phyloP scores from a whole-genome alignment of 2,888 invertebrate genomes.

The Cerastoderma edule region DNA sequence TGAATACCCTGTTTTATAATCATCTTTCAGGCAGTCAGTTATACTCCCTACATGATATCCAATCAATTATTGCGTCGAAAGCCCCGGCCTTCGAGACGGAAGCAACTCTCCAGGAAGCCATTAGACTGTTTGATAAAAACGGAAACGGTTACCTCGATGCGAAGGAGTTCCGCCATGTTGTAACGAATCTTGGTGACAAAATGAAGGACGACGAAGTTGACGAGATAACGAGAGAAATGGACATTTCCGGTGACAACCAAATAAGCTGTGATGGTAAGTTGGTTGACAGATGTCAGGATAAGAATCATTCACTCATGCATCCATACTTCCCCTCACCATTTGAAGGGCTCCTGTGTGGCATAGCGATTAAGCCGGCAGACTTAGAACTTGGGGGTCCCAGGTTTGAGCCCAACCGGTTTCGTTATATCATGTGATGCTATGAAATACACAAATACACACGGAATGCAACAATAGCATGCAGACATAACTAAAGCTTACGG shows the following conservation, averaged over 20 bases:
- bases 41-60: conserved; percentile 45
- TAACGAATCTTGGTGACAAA: conserved; percentile 88
- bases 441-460: no score
- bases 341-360: no score
- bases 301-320: no score
- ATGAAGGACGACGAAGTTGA: conserved; percentile 99
- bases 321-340: no score
- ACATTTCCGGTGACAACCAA: conserved; percentile 54
- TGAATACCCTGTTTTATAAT: neutral
- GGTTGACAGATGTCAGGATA: no score
- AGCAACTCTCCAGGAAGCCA: conserved; percentile 89
- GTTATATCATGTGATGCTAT: no score
- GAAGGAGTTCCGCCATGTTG: conserved; percentile 52
- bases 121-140: conserved; percentile 99
- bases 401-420: no score
- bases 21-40: conserved; percentile 24
- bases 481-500: no score
- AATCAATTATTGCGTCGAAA: conserved; percentile 44
- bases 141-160: conserved; percentile 91
- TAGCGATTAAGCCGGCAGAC: no score
- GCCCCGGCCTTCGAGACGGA: conserved; percentile 49
- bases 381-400: no score
- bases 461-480: no score
- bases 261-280: conserved; percentile 51
- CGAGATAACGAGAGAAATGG: conserved; percentile 98